phyloP scores from a whole-genome alignment of 2,113 vertebrate species.

The Ellobius talpinus region DNA sequence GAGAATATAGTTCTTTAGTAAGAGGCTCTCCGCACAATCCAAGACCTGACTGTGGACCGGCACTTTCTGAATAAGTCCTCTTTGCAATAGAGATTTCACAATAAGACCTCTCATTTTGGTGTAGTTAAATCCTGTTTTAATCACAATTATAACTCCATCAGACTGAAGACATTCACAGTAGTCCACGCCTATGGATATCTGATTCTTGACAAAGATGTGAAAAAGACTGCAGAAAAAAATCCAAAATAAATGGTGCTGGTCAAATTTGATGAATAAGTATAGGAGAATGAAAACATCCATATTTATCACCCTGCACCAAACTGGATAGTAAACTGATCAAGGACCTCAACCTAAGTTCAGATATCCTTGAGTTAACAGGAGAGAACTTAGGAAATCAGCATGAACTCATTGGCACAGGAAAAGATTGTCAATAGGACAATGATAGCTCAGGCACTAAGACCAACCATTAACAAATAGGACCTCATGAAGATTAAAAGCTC shows the following conservation, averaged over 20 bases:
- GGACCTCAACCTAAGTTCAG: not conserved
- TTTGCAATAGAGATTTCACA: not conserved
- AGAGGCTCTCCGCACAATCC: not conserved
- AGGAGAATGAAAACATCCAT: not conserved
- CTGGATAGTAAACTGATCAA: not conserved
- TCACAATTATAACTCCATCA: not conserved
- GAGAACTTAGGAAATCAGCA: not conserved
- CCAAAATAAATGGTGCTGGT: not conserved
- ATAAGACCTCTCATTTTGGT: not conserved
- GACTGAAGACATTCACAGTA: not conserved
- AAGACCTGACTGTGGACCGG: not conserved
- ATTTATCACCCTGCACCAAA: not conserved
- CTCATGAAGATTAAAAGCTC: not conserved
- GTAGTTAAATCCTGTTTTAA: not conserved
- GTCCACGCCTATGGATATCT: not conserved
- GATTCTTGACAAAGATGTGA: not conserved
- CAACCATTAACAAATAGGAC: not conserved
- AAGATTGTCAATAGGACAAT: not conserved
- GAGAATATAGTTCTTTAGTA: not conserved
- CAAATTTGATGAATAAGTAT: not conserved
- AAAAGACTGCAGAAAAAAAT: not conserved
- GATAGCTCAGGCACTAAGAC: not conserved
- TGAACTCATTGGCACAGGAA: not conserved
- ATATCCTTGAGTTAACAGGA: not conserved
- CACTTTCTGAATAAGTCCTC: not conserved